Evolutionary conservation across 1,140 invertebrate species (phyloP), one percentile per base, ranked within the genome.

Genomic region (Bursaphelenchus mucronatus): DNA sequence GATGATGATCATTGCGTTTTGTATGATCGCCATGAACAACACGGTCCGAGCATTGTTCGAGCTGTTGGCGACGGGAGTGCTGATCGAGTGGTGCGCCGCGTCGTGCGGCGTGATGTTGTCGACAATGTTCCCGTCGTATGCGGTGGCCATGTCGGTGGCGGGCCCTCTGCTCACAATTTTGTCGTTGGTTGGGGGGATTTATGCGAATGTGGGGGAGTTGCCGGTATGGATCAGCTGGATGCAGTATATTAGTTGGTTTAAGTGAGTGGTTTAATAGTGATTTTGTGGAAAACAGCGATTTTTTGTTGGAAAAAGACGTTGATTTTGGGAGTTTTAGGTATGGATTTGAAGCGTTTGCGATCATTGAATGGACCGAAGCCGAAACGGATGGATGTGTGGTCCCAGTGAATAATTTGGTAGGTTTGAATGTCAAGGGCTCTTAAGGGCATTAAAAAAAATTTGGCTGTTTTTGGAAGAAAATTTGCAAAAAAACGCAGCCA

Each of bases 151-250:
- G 56, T 72, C 73, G 8, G 56, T 77, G 17, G 70, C 69, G 9
- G 80, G 78, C 17, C 78, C 78, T 6, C 30, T 81, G 10, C 49
- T 80, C 3, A 77, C 78, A 10, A 47, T 80, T 10, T 59, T 80
- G n/a, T 79, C 77, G 17, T 61, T 80, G 11, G 81, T 78, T 41
- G 78, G 78, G 44, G 78, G 78, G 47, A 61, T 81, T 8, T 81
- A 66, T 55, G 75, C 78, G 0, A 81, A 80, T 59, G 68, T 81
- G 8, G 73, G 73, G 0, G 62, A 71, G 8, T 58, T 80, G 15
- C 78, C 78, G 17, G 47, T 51, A 0, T 81, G 63, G 39, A 74
- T 80, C 47, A 63, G 68, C n/a, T 79, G 75, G 78, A 47, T 70
- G 21, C 76, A 78, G 58, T 78, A 79, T 39, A 50, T 76, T 10